phyloP scores from a whole-genome alignment of 53 echinoderm and acorn worm genomes.

The Astropecten irregularis region DNA sequence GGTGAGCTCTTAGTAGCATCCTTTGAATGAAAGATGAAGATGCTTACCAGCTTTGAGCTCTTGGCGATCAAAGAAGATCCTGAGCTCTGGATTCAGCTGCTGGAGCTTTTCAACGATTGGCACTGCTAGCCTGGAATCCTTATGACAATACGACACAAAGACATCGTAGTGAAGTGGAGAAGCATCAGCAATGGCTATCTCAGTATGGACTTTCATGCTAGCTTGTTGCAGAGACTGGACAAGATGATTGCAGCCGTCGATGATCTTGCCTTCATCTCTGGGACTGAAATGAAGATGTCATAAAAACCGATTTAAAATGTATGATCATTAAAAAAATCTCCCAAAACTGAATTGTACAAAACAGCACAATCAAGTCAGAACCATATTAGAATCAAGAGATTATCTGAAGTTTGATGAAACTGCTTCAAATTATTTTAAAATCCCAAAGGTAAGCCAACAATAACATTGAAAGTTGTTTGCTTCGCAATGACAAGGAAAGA shows the following conservation, averaged over 20 bases:
- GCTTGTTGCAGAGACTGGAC: constrained; percentile 61
- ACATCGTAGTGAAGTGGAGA: constrained; percentile 78
- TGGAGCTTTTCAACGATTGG: constrained; percentile 69
- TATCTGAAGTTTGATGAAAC: no score
- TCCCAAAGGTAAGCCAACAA: no score
- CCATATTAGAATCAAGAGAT: no score
- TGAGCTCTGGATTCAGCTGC: constrained; percentile 71
- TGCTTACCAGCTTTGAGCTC: constrained; percentile 92
- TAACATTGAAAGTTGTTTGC: no score
- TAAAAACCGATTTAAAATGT: no score
- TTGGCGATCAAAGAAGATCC: constrained; percentile 92
- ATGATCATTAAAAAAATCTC: no score
- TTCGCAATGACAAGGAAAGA: no score
- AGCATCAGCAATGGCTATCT: constrained; percentile 56
- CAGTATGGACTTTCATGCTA: constrained; percentile 70
- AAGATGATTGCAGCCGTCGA: constrained; percentile 70
- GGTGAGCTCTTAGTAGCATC: no score
- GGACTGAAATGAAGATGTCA: constrained; percentile 64
- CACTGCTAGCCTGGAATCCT: constrained; percentile 72
- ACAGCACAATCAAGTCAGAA: no score
- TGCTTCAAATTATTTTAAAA: no score
- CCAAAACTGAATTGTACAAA: no score
- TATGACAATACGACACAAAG: constrained; percentile 89
- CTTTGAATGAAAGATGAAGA: no score
- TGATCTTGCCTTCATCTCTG: constrained; percentile 66